Evolutionary conservation across 2,888 invertebrate genomes (phyloP), one percentile per base, ranked within the genome.

Genomic region (Apodemia hepburni): DNA sequence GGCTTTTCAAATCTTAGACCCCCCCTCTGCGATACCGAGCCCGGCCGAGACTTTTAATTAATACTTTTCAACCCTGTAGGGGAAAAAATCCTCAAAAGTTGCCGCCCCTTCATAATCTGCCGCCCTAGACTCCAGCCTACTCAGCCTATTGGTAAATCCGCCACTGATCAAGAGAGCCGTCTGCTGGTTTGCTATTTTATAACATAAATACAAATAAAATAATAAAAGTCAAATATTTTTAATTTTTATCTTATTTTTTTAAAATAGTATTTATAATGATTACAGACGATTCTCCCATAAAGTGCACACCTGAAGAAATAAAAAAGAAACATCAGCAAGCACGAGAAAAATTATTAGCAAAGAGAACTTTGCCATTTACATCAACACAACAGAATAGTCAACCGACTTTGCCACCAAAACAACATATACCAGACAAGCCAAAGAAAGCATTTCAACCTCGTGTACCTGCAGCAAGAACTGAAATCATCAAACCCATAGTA

Each of bases 321-420:
- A 93, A 93, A 75, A 92, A 82, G 72, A 94, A 94, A 71, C 91
- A 93, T 67, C 79, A 89, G 66, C 90, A 92, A 72, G 94, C 94
- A 1, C 83, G 92, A 75, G 93, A 93, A 72, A 93, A 88, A 73
- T 81, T 94, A 17, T 78, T 93, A 69, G 92, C 92, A 0, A 94
- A 93, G 75, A 79, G 87, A 60, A 78, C 81, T 9, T 69, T 91
- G 17, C 89, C 90, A 6, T 90, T 88, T 64, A 88, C 54, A 54
- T 54, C 54, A 54, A 57, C 82, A 65, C 83, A 84, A 64, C 73
- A 74, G 57, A 57, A 15, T 17, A 47, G n/a, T 27, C 54, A 57
- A 27, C 54, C 22, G 8, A 57, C 15, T 57, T 62, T 70, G 58
- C 62, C 66, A 65, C 68, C 70, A 62, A 64, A 60, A 60, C n/a